Conservation (phyloP, 2,797 vertebrate species). For the Diglossa cyanea region DNA sequence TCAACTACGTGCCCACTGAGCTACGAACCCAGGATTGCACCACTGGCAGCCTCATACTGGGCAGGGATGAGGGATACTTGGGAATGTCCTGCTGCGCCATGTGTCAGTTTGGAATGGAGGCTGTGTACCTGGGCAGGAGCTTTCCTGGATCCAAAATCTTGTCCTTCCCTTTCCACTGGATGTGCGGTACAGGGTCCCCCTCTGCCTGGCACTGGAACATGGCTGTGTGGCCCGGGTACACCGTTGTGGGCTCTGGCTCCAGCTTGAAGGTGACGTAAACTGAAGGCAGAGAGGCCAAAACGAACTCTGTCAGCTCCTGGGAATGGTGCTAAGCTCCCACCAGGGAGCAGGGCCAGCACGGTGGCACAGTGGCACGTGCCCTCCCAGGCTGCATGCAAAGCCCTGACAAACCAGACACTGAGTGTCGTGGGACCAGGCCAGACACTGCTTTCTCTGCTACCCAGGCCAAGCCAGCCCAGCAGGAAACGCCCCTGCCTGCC, state of each 20-base stretch:
- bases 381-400: background rate
- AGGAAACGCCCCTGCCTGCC: background rate
- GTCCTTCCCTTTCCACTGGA: conserved; percentile 96
- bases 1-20: background rate
- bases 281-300: conserved; percentile 38
- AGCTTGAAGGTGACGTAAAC: conserved; percentile 91
- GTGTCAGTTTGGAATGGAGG: background rate
- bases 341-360: background rate
- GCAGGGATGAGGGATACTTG: background rate
- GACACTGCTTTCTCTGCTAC: background rate
- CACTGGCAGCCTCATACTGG: accelerated
- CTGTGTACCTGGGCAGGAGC: conserved; percentile 76
- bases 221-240: conserved; percentile 94
- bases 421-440: background rate
- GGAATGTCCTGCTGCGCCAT: accelerated
- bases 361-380: background rate
- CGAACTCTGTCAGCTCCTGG: accelerated
- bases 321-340: background rate
- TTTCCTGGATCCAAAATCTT: conserved; percentile 83
- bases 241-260: conserved; percentile 89
- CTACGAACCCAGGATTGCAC: background rate
- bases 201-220: conserved; percentile 93
- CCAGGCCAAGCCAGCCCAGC: background rate
- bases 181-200: conserved; percentile 88
- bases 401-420: background rate